A percentile compares a stretch with the other conserved stretches of the same genome.
Evolutionary conservation across 2,113 vertebrate genomes (phyloP).

Genomic region (Sisor rabdophorus): DNA sequence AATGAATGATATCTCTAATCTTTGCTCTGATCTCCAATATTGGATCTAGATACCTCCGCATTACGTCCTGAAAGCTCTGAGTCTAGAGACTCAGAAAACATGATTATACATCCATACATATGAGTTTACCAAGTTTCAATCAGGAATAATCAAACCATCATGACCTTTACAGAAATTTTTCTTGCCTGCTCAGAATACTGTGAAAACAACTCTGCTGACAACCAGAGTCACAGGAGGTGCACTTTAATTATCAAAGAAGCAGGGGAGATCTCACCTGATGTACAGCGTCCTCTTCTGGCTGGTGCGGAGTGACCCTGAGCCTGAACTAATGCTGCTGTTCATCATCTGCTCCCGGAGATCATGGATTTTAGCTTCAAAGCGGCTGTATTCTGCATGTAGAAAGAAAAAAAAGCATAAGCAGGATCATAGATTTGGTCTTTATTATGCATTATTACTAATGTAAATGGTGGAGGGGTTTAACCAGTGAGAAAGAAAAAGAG

Average conservation of each 20-base stretch:
- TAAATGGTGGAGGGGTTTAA: neutral
- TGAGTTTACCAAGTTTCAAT: neutral
- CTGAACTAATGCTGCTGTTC: too few species aligned
- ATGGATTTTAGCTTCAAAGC: too few species aligned
- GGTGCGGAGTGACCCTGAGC: too few species aligned
- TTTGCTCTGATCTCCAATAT: too few species aligned
- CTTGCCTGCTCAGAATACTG: neutral
- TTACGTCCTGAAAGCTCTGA: neutral
- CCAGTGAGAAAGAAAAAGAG: neutral
- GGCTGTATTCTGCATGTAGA: too few species aligned
- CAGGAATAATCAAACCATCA: too few species aligned
- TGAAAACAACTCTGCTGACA: neutral
- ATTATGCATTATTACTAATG: conserved; percentile 3
- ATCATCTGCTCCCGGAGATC: too few species aligned
- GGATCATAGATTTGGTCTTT: neutral
- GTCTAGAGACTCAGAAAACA: neutral
- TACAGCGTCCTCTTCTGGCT: too few species aligned
- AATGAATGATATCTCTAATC: too few species aligned
- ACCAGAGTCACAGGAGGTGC: neutral
- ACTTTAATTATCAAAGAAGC: conserved; percentile 18
- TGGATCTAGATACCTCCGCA: too few species aligned
- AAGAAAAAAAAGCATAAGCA: conserved; percentile 16
- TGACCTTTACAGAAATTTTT: too few species aligned
- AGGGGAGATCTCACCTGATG: conserved; percentile 69
- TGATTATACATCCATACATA: too few species aligned